Conservation (phyloP, 2,888 invertebrate genomes). For the Pegoplata infirma region DNA sequence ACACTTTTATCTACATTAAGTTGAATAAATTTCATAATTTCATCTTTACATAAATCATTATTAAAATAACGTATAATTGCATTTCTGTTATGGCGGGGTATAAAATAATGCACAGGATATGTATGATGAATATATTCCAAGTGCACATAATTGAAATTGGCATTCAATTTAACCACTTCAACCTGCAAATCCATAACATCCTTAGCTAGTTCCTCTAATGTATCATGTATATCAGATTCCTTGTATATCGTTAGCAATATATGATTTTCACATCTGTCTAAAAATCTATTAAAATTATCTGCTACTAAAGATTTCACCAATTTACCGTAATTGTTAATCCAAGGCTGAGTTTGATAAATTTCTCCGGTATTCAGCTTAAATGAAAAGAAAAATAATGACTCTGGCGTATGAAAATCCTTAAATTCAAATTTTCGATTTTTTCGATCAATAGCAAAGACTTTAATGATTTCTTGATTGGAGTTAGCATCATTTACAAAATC, state of each 20-base stretch:
- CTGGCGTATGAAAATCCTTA: neutral
- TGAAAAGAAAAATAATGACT: constrained; percentile 42
- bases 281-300: constrained; percentile 53
- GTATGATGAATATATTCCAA: constrained; percentile 52
- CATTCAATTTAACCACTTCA: constrained; percentile 59
- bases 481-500: neutral
- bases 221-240: neutral
- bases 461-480: neutral
- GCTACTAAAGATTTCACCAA: constrained; percentile 38
- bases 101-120: constrained; percentile 44
- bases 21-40: neutral
- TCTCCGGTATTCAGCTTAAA: constrained; percentile 28
- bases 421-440: neutral
- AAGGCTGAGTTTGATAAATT: constrained; percentile 14
- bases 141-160: constrained; percentile 35
- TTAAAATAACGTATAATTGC: neutral
- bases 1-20: neutral
- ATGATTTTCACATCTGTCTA: constrained; percentile 52
- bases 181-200: constrained; percentile 54
- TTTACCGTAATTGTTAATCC: neutral
- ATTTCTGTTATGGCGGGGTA: constrained; percentile 15
- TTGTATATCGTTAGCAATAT: constrained; percentile 30
- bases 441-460: constrained; percentile 9
- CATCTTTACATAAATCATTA: neutral
- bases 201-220: constrained; percentile 33